phyloP scores from a whole-genome alignment of 2,797 vertebrate species.

The Falco naumanni region DNA sequence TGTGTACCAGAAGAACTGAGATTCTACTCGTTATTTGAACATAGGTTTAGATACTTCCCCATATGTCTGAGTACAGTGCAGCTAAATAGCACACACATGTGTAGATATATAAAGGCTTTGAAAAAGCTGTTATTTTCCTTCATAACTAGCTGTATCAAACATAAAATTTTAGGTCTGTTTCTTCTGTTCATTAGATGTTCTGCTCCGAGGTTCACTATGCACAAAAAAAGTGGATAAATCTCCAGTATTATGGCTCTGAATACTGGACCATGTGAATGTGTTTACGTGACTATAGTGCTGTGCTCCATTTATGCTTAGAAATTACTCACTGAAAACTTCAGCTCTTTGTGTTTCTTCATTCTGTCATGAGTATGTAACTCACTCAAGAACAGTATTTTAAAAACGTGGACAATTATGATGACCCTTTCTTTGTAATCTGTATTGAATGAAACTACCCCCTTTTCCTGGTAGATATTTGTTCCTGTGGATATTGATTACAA shows the following conservation, averaged over 20 bases:
- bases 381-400: not conserved
- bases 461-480: not conserved
- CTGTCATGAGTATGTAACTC: not conserved
- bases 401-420: not conserved
- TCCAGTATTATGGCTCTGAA: not conserved
- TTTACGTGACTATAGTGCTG: not conserved
- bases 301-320: not conserved
- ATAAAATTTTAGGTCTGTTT: not conserved
- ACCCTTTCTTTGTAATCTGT: not conserved
- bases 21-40: not conserved
- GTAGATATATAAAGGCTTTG: not conserved
- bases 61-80: not conserved
- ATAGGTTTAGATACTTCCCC: not conserved
- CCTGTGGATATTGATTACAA: not conserved
- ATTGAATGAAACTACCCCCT: not conserved
- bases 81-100: not conserved
- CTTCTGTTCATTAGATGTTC: not conserved
- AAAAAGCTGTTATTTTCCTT: not conserved
- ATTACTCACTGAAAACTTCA: not conserved
- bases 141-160: not conserved
- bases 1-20: not conserved
- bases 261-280: not conserved
- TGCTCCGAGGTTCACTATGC: not conserved
- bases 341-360: not conserved
- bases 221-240: not conserved